Base-by-base conservation (phyloP, 2,888 invertebrate genomes). In the Parnassius mnemosyne region DNA sequence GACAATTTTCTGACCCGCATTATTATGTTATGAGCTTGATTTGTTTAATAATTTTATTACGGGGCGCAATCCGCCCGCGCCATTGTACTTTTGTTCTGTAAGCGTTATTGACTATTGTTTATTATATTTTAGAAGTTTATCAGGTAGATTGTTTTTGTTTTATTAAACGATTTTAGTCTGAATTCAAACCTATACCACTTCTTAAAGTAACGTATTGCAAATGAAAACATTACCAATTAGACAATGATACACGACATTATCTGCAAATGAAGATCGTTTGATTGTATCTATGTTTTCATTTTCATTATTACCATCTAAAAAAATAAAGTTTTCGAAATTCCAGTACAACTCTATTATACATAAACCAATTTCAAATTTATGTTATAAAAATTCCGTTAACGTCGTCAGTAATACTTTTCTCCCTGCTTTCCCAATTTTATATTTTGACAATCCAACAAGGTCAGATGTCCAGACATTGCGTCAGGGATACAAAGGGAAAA, bases 11-110 rank as follows among this genome's bases (percentile, higher is more conserved):
- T 88, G 84, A 74, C 80, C 84, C 79, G 80, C 86, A 81, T 87
- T 89, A 89, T 89, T 89, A 89, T 86, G 87, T 89, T 89, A 89
- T 87, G 87, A 86, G 81, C 81, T 89, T 90, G 89, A 90, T 90
- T 90, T 89, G 89, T 87, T 89, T 90, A 91, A 90, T 91, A 90
- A 90, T 91, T 90, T 90, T 90, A 91, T 91, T 90, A 90, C 87
- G 76, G 81, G 74, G 75, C 75, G 81, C 82, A 80, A 75, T 83
- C 81, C 77, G 75, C 77, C 76, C 77, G 78, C 78, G 67, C 69
- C 67, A 69, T 78, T 74, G 78, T 78, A 78, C 81, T 70, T 65
- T 68, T 69, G 66, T 70, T 68, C 50, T 51, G 51, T 34, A 34
- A 41, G 42, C 55, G 56, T n/a, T 41, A 75, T 79, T 78, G 75